Evolutionary conservation across 2,888 invertebrate species (phyloP).

Genomic region (Agonopterix subpropinquella): DNA sequence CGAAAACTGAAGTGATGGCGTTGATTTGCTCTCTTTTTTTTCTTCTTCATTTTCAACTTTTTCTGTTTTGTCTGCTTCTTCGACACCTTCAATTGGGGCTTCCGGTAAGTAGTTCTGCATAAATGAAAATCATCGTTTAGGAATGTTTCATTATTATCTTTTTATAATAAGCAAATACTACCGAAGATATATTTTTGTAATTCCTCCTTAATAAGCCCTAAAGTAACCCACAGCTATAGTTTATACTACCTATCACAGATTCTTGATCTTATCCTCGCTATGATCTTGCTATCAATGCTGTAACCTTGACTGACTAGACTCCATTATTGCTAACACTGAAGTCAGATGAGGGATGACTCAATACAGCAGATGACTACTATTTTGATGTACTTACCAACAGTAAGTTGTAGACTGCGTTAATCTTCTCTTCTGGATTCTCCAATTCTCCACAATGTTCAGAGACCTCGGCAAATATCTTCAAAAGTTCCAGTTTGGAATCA

Average conservation of each 20-base stretch:
- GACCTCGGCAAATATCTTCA: conserved; percentile 92
- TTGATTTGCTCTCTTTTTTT: conserved; percentile 55
- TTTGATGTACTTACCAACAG: conserved; percentile 78
- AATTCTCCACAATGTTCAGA: conserved; percentile 84
- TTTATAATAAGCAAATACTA: no score
- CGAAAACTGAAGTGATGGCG: conserved; percentile 94
- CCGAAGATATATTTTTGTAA: no score
- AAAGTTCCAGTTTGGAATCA: conserved; percentile 83
- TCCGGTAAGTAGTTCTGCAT: conserved; percentile 90
- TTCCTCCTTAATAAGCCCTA: no score
- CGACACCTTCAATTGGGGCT: conserved; percentile 81
- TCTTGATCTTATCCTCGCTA: no score
- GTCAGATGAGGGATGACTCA: not conserved
- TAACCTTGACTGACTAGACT: no score
- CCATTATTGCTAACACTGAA: not conserved
- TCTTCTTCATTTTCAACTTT: conserved; percentile 29
- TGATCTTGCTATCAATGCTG: no score
- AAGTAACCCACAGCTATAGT: no score
- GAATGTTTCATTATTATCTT: not conserved
- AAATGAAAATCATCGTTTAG: conserved; percentile 1
- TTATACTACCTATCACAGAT: no score
- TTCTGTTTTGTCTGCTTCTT: conserved; percentile 9
- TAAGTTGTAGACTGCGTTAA: conserved; percentile 85
- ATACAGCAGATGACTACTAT: not conserved
- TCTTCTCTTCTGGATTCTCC: conserved; percentile 83